A percentile compares a stretch with the other conserved stretches of the same genome.
Conservation (phyloP, 2,888 invertebrate genomes). For the Caenorhabditis macrosperma region DNA sequence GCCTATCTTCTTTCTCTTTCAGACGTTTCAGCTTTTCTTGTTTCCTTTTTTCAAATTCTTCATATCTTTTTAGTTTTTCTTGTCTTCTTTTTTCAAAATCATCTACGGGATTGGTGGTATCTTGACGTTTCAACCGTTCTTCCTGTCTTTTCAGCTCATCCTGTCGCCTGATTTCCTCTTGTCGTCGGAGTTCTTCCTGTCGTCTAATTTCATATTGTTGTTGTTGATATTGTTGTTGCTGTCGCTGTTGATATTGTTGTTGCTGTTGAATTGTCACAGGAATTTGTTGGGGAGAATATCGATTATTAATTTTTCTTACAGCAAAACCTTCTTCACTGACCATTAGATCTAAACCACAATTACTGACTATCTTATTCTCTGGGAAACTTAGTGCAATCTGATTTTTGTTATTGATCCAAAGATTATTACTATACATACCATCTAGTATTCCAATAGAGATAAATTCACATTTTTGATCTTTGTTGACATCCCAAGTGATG, state of each 20-base stretch:
- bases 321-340: slow-evolving; percentile 60
- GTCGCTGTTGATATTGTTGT: too few relatives aligned
- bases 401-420: slow-evolving; percentile 64
- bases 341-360: slow-evolving; percentile 37
- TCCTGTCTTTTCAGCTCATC: too few relatives aligned
- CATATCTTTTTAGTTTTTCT: slow-evolving; percentile 24
- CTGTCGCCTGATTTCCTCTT: too few relatives aligned
- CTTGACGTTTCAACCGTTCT: background rate
- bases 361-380: slow-evolving; percentile 36
- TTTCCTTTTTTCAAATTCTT: slow-evolving; percentile 25
- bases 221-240: too few relatives aligned
- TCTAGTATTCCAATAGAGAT: slow-evolving; percentile 64
- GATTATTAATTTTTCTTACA: slow-evolving; percentile 38
- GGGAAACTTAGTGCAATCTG: slow-evolving; percentile 63
- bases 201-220: too few relatives aligned
- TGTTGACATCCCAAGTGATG: slow-evolving; percentile 69
- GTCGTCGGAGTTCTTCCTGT: too few relatives aligned
- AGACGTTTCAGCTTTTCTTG: slow-evolving; percentile 18
- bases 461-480: slow-evolving; percentile 63
- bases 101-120: too few relatives aligned
- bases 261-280: too few relatives aligned
- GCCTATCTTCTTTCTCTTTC: background rate
- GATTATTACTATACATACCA: slow-evolving; percentile 56
- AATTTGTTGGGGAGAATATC: too few relatives aligned
- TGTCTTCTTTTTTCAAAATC: slow-evolving; percentile 26